Evolutionary conservation across 2,888 invertebrate species (phyloP).

Genomic region (Candidula unifasciata): DNA sequence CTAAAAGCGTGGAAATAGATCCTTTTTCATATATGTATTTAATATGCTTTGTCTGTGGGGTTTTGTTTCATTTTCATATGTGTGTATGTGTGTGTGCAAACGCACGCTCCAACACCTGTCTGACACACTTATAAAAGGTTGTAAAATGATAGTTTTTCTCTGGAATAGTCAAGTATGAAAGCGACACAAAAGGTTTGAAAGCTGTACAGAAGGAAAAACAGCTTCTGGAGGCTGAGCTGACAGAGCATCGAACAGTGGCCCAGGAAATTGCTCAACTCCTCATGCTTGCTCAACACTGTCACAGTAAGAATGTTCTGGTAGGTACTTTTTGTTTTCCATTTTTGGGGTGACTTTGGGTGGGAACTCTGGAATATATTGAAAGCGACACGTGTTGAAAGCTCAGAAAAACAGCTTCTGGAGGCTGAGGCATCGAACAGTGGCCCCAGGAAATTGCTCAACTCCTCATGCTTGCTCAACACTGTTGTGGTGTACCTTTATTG

Average conservation of each 20-base stretch:
- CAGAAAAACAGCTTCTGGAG: conserved; percentile 63
- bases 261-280: conserved; percentile 43
- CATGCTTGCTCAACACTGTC: conserved; percentile 21
- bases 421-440: conserved; percentile 57
- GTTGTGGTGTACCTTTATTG: conserved; percentile 8
- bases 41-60: too few species aligned
- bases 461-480: conserved; percentile 26
- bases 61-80: too few species aligned
- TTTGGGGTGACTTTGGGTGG: too few species aligned
- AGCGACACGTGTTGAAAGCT: conserved; percentile 59
- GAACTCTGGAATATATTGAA: too few species aligned
- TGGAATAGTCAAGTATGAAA: conserved; percentile 54
- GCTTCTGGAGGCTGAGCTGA: conserved; percentile 59
- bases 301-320: conserved; percentile 28
- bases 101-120: too few species aligned
- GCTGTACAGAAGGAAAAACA: conserved; percentile 64
- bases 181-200: conserved; percentile 59
- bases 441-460: conserved; percentile 44
- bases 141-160: background rate
- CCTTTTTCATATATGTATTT: too few species aligned
- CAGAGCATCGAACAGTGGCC: conserved; percentile 56
- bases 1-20: too few species aligned
- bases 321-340: background rate
- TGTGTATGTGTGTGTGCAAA: too few species aligned
- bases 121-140: too few species aligned